Conservation (phyloP, 2,797 vertebrate species). For the Chanos chanos region DNA sequence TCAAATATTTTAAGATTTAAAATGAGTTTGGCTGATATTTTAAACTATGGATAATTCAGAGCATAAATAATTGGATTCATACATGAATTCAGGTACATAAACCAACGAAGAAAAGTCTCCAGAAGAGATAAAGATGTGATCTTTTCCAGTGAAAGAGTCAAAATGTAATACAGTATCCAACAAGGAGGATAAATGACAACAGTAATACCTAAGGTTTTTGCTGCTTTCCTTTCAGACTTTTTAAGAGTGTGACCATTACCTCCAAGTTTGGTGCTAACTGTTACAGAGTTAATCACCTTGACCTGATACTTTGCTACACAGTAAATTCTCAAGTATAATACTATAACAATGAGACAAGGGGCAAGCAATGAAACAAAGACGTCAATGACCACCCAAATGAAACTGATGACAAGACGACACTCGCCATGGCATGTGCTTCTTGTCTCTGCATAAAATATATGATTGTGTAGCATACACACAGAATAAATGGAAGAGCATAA, state of each 20-base stretch:
- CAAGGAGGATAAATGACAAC: neutral
- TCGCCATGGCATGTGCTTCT: neutral
- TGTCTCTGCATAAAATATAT: neutral
- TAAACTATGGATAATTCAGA: slow-evolving; percentile 13
- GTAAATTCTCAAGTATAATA: too few relatives aligned
- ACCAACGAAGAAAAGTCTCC: neutral
- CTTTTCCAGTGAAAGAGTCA: neutral
- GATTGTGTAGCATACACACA: neutral
- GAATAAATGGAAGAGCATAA: too few relatives aligned
- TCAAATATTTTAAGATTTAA: neutral
- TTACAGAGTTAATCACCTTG: neutral
- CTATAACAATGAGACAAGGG: slow-evolving; percentile 2
- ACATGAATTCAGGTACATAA: neutral
- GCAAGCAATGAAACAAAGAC: neutral
- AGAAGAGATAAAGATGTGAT: neutral
- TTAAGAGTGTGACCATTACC: neutral
- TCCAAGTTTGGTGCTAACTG: neutral
- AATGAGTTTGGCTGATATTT: neutral
- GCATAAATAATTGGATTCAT: neutral
- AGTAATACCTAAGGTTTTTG: slow-evolving; percentile 11
- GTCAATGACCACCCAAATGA: neutral
- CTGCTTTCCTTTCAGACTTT: slow-evolving; percentile 1
- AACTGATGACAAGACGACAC: neutral
- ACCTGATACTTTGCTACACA: neutral
- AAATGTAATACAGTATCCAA: neutral